Conservation (phyloP, 1,140 invertebrate species). For the Aradophagus sp. region DNA sequence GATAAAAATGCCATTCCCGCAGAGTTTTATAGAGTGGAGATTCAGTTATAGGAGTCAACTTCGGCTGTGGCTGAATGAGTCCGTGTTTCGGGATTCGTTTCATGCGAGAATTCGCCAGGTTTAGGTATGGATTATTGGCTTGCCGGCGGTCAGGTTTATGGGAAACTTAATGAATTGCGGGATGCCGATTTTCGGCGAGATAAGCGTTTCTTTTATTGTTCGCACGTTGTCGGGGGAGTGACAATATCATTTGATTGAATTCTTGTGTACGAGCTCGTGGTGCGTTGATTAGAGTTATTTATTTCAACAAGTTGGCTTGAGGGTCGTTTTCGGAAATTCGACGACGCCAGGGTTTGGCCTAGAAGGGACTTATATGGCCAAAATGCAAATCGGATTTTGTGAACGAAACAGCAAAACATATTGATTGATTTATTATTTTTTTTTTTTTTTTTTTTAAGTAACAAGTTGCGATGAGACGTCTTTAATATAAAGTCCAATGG, state of each 20-base stretch:
- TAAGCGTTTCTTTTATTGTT: slow-evolving; percentile 31
- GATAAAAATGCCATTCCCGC: slow-evolving; percentile 52
- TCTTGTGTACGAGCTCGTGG: slow-evolving; percentile 1
- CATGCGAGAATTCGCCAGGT: slow-evolving; percentile 11
- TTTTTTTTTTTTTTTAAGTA: too few species aligned
- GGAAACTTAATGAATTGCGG: slow-evolving; percentile 38
- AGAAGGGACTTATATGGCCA: too few species aligned
- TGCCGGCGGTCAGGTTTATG: slow-evolving; percentile 15
- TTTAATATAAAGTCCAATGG: too few species aligned
- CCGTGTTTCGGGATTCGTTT: slow-evolving; percentile 22
- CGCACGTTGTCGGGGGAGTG: neutral
- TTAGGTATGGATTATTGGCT: slow-evolving; percentile 9
- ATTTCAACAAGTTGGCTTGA: neutral
- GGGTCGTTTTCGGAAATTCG: too few species aligned
- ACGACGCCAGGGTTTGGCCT: too few species aligned
- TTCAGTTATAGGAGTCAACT: slow-evolving; percentile 40
- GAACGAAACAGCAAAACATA: too few species aligned
- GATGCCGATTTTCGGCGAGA: slow-evolving; percentile 4
- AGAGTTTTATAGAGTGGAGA: slow-evolving; percentile 42
- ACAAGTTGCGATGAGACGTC: too few species aligned
- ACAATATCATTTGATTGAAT: slow-evolving; percentile 12
- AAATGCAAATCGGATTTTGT: too few species aligned
- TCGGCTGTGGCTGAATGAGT: slow-evolving; percentile 20
- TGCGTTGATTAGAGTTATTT: neutral
- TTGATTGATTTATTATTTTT: too few species aligned